These are phyloP conservation scores for Escarpia spicata DNA, from an alignment of 2,888 invertebrate genomes.

Conservation along the genomic window DNA sequence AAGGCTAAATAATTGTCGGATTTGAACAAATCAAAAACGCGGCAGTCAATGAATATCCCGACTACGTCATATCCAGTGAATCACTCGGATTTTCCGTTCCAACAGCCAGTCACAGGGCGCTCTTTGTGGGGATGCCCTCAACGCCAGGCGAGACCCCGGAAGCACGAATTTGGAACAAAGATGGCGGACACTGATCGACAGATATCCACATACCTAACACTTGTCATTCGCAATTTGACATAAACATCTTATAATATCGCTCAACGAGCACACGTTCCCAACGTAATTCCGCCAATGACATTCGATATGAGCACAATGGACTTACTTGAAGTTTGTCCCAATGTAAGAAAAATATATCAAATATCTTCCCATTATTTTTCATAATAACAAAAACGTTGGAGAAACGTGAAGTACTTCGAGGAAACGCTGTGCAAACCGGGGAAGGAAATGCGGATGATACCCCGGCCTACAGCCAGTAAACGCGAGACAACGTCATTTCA, in stretches of 20 bases:
- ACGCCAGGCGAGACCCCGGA: no score
- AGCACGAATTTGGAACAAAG: no score
- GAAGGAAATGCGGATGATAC: background rate
- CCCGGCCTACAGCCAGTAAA: background rate
- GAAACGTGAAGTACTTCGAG: background rate
- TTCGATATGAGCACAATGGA: background rate
- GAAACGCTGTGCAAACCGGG: background rate
- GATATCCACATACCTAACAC: no score
- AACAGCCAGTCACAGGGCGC: no score
- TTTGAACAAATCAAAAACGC: no score
- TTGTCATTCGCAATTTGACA: background rate
- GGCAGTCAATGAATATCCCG: no score
- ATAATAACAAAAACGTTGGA: background rate
- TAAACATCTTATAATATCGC: background rate
- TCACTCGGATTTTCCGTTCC: no score
- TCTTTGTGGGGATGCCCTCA: no score
- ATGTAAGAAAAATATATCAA: slow-evolving; percentile 16
- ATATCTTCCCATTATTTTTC: background rate
- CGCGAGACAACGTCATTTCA: no score
- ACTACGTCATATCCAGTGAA: no score
- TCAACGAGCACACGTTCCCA: background rate
- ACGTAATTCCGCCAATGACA: background rate
- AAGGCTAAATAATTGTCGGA: no score
- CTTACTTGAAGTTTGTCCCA: background rate
- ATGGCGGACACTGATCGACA: no score